A percentile compares a stretch with the other conserved stretches of the same genome.
Evolutionary conservation across 2,888 invertebrate species (phyloP).

Genomic region (Dioctria rufipes): DNA sequence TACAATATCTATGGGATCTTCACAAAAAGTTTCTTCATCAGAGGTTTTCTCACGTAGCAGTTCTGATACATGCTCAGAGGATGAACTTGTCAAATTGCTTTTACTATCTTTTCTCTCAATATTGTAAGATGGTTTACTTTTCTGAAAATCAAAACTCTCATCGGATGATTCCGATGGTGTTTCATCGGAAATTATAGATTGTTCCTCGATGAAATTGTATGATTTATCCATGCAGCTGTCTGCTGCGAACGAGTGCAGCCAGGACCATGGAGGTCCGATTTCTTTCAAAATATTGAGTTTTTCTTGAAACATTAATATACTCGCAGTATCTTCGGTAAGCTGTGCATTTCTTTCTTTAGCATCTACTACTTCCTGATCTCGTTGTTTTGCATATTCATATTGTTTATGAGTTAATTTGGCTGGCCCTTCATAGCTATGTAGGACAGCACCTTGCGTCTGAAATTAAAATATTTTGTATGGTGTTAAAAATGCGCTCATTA

Average conservation of each 20-base stretch:
- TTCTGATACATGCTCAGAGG: constrained; percentile 4
- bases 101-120: not conserved
- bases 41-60: not conserved
- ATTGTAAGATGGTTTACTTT: constrained; percentile 51
- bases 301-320: constrained; percentile 56
- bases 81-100: not conserved
- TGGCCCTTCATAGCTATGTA: constrained; percentile 59
- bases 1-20: not conserved
- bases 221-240: constrained; percentile 59
- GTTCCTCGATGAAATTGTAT: constrained; percentile 62
- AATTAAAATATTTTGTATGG: not conserved
- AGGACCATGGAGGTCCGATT: constrained; percentile 63
- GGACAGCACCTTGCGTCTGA: constrained; percentile 51
- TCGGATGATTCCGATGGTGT: constrained; percentile 56
- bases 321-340: constrained; percentile 28
- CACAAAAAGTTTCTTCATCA: not conserved
- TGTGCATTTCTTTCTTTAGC: constrained; percentile 54
- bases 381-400: constrained; percentile 55
- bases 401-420: constrained; percentile 55
- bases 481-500: not conserved
- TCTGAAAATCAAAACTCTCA: constrained; percentile 59
- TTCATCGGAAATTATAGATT: constrained; percentile 59
- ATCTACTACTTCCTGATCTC: constrained; percentile 54
- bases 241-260: constrained; percentile 63
- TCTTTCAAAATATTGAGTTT: constrained; percentile 59